Evolutionary conservation across 2,888 invertebrate species (phyloP).

Genomic region (Latheticus oryzae): DNA sequence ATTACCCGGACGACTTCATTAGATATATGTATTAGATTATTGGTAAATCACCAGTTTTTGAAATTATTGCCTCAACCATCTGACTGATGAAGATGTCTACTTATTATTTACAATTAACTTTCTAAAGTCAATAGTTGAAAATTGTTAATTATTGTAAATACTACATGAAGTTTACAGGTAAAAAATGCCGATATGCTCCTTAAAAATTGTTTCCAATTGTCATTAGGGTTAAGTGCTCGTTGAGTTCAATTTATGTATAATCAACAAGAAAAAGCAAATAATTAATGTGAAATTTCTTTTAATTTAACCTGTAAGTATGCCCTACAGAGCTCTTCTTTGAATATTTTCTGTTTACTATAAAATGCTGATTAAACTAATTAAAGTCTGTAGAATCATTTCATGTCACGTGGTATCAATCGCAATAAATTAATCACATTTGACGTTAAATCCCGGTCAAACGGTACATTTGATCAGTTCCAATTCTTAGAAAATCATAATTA

Average conservation of each 20-base stretch:
- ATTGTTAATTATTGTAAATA: conserved; percentile 16
- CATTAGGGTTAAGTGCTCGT: too few relatives aligned
- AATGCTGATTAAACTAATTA: too few relatives aligned
- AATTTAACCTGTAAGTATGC: too few relatives aligned
- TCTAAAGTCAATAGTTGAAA: conserved; percentile 9
- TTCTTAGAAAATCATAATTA: conserved; percentile 1
- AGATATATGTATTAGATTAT: conserved; percentile 22
- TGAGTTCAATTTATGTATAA: too few relatives aligned
- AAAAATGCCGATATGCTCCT: too few relatives aligned
- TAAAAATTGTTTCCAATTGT: too few relatives aligned
- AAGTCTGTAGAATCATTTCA: too few relatives aligned
- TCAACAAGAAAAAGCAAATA: too few relatives aligned
- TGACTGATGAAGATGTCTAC: conserved; percentile 20
- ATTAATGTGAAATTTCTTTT: too few relatives aligned
- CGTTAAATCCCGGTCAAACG: conserved; percentile 5
- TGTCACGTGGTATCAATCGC: conserved; percentile 3
- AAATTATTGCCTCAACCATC: too few relatives aligned
- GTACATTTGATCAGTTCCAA: not conserved
- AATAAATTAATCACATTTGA: conserved; percentile 18
- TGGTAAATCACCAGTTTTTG: conserved; percentile 31
- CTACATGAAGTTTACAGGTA: conserved; percentile 1
- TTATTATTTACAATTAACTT: conserved; percentile 26
- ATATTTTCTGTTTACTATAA: too few relatives aligned
- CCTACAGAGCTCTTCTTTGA: too few relatives aligned
- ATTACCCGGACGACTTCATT: conserved; percentile 44